Evolutionary conservation across 2,113 vertebrate genomes (phyloP).

Genomic region (Cromileptes altivelis): DNA sequence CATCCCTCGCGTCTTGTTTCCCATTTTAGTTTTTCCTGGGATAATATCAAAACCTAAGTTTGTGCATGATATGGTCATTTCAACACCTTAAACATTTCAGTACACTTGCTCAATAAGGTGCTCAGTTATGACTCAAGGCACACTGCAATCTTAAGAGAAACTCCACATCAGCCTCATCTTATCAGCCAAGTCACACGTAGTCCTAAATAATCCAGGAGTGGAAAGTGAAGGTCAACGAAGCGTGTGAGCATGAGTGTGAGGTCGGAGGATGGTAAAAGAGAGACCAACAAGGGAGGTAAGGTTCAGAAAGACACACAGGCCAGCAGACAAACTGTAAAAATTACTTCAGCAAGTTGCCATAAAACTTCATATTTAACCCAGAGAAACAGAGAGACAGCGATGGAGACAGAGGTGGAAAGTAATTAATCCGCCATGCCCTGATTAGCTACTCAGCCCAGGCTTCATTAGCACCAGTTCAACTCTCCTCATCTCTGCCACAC

Average conservation of each 20-base stretch:
- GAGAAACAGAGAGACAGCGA: not conserved
- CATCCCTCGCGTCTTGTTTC: too few relatives aligned
- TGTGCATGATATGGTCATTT: too few relatives aligned
- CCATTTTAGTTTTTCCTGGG: too few relatives aligned
- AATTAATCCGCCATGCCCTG: not conserved
- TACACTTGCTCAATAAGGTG: not conserved
- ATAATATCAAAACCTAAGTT: too few relatives aligned
- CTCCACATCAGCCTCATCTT: slow-evolving; percentile 1
- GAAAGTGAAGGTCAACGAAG: too few relatives aligned
- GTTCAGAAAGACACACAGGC: not conserved
- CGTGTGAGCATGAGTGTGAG: too few relatives aligned
- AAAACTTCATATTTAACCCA: not conserved
- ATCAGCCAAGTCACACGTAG: too few relatives aligned
- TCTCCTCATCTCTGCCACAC: slow-evolving; percentile 1
- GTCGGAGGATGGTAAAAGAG: not conserved
- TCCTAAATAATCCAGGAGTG: too few relatives aligned
- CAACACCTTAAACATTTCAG: too few relatives aligned
- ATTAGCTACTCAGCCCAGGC: not conserved
- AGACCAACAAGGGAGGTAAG: not conserved
- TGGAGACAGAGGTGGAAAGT: not conserved
- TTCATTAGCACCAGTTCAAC: slow-evolving; percentile 12
- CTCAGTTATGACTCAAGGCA: not conserved
- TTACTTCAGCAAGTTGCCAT: not conserved
- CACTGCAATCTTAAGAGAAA: not conserved
- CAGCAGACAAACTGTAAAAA: not conserved